phyloP scores from a whole-genome alignment of 2,888 invertebrate species.

The Megaustenia siamemsis region DNA sequence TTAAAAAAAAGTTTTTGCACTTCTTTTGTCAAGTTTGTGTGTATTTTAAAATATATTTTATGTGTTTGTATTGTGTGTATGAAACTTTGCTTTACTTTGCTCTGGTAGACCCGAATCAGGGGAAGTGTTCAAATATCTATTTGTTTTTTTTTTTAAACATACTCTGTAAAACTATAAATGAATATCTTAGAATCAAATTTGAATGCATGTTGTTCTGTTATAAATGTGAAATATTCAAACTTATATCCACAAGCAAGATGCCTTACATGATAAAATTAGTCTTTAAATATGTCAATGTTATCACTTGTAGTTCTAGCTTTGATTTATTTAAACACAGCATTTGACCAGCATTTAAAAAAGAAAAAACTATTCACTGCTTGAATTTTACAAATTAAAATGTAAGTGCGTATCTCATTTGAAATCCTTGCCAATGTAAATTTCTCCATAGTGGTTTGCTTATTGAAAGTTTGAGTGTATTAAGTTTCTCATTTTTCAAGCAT shows the following conservation, averaged over 20 bases:
- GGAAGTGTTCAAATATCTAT: background rate
- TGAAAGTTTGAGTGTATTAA: background rate
- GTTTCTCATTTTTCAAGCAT: background rate
- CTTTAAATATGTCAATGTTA: background rate
- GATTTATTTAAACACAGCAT: constrained; percentile 3
- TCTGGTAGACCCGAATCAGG: background rate
- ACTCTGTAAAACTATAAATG: background rate
- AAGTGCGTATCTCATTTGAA: background rate
- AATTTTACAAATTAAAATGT: background rate
- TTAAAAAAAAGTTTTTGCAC: background rate
- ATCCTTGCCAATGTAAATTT: background rate
- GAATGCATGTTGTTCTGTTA: background rate
- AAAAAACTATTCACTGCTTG: background rate
- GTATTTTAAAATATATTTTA: too few relatives aligned
- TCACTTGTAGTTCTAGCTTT: background rate
- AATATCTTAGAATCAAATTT: background rate
- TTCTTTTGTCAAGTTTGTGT: constrained; percentile 19
- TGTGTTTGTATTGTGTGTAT: too few relatives aligned
- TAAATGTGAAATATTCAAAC: background rate
- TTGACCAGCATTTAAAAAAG: background rate
- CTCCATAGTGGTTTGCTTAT: background rate
- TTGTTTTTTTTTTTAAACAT: background rate
- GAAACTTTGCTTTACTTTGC: background rate
- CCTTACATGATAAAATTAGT: background rate
- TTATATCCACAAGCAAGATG: constrained; percentile 14